A percentile compares a stretch with the other conserved stretches of the same genome.
phyloP scores from a whole-genome alignment of 2,113 vertebrate species.

The Pelmatolapia mariae region DNA sequence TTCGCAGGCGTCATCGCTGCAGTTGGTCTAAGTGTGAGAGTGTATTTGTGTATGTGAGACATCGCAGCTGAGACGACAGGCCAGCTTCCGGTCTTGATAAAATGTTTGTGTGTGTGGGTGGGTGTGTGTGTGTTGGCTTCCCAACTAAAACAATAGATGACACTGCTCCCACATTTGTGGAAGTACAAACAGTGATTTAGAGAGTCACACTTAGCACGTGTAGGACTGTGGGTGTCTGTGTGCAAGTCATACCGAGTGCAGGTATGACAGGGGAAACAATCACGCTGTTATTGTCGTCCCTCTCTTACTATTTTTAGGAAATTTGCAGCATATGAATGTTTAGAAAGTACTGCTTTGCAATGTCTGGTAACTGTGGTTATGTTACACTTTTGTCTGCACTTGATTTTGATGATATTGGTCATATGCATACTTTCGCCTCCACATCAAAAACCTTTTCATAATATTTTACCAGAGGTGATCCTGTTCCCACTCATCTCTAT shows the following conservation, averaged over 20 bases:
- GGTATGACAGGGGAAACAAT: not conserved
- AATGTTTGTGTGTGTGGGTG: not conserved
- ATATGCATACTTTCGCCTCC: not conserved
- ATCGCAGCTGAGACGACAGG: constrained; percentile 55
- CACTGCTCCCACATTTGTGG: constrained; percentile 21
- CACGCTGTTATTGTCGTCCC: not conserved
- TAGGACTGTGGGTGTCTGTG: not conserved
- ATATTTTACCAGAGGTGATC: not conserved
- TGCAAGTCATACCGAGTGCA: not conserved
- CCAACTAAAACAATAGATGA: constrained; percentile 42
- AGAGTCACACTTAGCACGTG: constrained; percentile 23
- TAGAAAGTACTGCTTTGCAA: not conserved
- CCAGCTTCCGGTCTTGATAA: constrained; percentile 33
- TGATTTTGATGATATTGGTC: not conserved
- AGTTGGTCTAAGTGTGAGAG: constrained; percentile 37
- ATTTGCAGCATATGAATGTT: not conserved
- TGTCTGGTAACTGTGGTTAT: not conserved
- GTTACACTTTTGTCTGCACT: not conserved
- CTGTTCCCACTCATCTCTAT: not conserved
- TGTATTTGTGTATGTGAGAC: constrained; percentile 46
- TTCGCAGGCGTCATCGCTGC: constrained; percentile 45
- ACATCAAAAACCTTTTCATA: not conserved
- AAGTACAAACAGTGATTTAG: constrained; percentile 32
- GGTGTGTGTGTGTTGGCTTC: not conserved
- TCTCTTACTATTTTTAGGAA: not conserved